Percentiles rank a stretch among this genome's conserved stretches.
Conservation (phyloP, 1,140 invertebrate genomes). For the Aphaenogaster rudis region DNA sequence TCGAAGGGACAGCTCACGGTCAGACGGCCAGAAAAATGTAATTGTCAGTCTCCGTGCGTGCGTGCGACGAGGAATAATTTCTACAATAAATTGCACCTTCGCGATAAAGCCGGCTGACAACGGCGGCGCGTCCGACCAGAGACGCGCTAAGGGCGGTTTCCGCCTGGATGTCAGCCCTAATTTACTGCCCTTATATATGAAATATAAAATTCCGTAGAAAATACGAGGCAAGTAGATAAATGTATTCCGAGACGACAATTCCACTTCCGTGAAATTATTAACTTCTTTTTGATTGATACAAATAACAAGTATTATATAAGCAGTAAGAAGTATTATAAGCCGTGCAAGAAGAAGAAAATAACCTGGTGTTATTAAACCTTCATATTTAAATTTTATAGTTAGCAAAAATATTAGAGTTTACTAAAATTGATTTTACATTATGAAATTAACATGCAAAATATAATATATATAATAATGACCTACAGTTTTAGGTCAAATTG, state of each 20-base stretch:
- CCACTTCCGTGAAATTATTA: background rate
- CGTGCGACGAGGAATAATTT: constrained; percentile 59
- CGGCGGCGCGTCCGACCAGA: constrained; percentile 15
- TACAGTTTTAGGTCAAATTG: background rate
- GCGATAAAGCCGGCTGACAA: constrained; percentile 58
- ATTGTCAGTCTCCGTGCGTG: constrained; percentile 57
- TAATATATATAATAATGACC: background rate
- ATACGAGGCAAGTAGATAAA: constrained; percentile 28
- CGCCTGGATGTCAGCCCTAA: constrained; percentile 23
- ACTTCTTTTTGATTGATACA: background rate
- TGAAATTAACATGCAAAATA: background rate
- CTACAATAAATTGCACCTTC: constrained; percentile 63
- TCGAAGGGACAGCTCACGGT: constrained; percentile 43
- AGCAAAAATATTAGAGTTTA: background rate
- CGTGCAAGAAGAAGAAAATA: background rate
- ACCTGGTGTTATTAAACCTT: background rate
- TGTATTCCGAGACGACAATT: constrained; percentile 7
- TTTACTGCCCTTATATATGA: constrained; percentile 34
- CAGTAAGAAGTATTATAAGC: background rate
- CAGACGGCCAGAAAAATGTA: constrained; percentile 53
- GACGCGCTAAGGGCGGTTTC: constrained; percentile 26
- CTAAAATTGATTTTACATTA: background rate
- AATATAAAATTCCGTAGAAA: constrained; percentile 25
- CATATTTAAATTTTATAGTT: background rate
- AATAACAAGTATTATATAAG: background rate